phyloP scores from a whole-genome alignment of 1,140 invertebrate species.

The Drosophila baimaii region DNA sequence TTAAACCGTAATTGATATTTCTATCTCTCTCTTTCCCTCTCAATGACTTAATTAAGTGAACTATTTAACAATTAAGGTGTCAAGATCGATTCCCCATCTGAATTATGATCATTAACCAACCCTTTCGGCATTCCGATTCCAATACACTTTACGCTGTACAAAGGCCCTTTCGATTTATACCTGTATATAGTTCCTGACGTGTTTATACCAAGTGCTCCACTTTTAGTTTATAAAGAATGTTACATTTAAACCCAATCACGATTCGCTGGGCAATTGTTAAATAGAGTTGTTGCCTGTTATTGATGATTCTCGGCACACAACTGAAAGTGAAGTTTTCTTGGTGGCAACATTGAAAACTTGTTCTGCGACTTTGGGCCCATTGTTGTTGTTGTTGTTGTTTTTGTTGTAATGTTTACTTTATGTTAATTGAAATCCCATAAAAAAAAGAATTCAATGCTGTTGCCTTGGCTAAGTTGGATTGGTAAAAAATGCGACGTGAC shows the following conservation, averaged over 20 bases:
- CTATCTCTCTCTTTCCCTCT: not conserved
- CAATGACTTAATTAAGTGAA: slow-evolving; percentile 5
- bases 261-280: slow-evolving; percentile 6
- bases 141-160: not conserved
- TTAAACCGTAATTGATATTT: not conserved
- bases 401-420: slow-evolving; percentile 29
- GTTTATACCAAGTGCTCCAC: not conserved
- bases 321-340: slow-evolving; percentile 30
- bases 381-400: too few species aligned
- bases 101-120: not conserved
- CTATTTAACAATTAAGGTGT: not conserved
- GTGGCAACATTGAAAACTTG: slow-evolving; percentile 26
- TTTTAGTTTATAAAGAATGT: slow-evolving; percentile 12
- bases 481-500: slow-evolving; percentile 45
- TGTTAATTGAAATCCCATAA: slow-evolving; percentile 44
- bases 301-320: slow-evolving; percentile 45
- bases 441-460: slow-evolving; percentile 43
- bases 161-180: slow-evolving; percentile 9
- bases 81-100: not conserved
- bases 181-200: too few species aligned
- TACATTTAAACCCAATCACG: slow-evolving; percentile 17
- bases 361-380: slow-evolving; percentile 7
- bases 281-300: slow-evolving; percentile 6
- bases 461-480: slow-evolving; percentile 38
- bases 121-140: slow-evolving; percentile 9